A percentile compares a stretch with the other conserved stretches of the same genome.
Conservation (phyloP, 2,797 vertebrate species). For the Notoglanidium macrostoma region DNA sequence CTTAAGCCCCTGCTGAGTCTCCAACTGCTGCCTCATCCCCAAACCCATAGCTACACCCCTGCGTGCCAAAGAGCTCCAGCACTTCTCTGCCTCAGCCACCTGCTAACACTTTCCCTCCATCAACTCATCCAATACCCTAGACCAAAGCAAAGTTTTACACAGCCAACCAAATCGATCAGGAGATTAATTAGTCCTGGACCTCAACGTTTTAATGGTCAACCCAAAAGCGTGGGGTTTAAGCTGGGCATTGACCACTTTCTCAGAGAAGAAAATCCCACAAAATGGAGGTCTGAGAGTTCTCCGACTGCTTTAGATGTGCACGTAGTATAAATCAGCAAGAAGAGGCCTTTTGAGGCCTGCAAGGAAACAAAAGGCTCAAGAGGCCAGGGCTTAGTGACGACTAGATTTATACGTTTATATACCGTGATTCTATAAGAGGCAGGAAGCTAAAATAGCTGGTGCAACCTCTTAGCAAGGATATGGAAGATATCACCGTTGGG, state of each 20-base stretch:
- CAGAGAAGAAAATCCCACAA: neutral
- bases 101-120: neutral
- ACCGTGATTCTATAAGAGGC: neutral
- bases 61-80: neutral
- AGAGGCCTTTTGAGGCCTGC: neutral
- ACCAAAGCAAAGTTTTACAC: neutral
- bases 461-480: neutral
- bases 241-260: neutral
- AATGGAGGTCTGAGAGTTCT: neutral
- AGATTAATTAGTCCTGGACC: neutral
- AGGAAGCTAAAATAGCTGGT: neutral
- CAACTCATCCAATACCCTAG: neutral
- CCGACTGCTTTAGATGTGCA: neutral
- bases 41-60: constrained; percentile 16
- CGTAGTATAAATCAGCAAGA: neutral
- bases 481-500: neutral
- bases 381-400: neutral
- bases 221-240: neutral
- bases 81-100: neutral
- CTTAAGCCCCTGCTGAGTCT: constrained; percentile 40
- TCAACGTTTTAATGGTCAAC: neutral
- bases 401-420: neutral
- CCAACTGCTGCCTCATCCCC: constrained; percentile 49
- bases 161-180: constrained; percentile 5
- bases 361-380: neutral